These are phyloP conservation scores for Oncorhynchus gorbuscha DNA, from an alignment of 2,113 vertebrate genomes.

Conservation along the genomic window DNA sequence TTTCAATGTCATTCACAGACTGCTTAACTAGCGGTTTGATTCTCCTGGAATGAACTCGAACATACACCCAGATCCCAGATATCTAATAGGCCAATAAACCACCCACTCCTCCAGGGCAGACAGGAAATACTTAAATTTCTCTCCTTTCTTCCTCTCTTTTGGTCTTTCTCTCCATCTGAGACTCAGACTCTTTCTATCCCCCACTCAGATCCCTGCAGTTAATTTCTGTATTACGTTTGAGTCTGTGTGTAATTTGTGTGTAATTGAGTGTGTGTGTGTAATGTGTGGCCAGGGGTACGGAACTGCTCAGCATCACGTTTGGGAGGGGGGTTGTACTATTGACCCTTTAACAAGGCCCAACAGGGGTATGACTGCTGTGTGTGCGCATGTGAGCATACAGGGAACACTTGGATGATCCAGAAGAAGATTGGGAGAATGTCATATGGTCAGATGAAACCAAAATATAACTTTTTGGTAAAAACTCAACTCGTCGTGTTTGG, in stretches of 20 bases:
- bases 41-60: background rate
- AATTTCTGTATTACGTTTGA: background rate
- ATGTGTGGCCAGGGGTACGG: slow-evolving; percentile 31
- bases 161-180: background rate
- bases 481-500: too few species aligned
- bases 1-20: too few species aligned
- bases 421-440: too few species aligned
- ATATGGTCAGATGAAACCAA: too few species aligned
- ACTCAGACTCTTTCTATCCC: background rate
- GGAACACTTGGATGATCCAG: too few species aligned
- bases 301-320: slow-evolving; percentile 55
- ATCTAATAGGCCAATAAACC: background rate
- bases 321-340: slow-evolving; percentile 51
- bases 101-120: background rate
- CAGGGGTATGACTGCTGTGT: slow-evolving; percentile 28
- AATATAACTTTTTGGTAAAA: too few species aligned
- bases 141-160: background rate
- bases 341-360: slow-evolving; percentile 59
- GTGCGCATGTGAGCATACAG: slow-evolving; percentile 1
- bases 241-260: background rate
- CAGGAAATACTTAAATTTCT: background rate
- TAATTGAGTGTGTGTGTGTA: slow-evolving; percentile 11
- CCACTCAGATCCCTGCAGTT: background rate
- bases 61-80: background rate
- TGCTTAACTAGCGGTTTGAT: too few species aligned